A percentile compares a stretch with the other conserved stretches of the same genome.
These are phyloP conservation scores for Bombus balteatus DNA, from an alignment of 1,140 invertebrate genomes.

Conservation along the genomic window DNA sequence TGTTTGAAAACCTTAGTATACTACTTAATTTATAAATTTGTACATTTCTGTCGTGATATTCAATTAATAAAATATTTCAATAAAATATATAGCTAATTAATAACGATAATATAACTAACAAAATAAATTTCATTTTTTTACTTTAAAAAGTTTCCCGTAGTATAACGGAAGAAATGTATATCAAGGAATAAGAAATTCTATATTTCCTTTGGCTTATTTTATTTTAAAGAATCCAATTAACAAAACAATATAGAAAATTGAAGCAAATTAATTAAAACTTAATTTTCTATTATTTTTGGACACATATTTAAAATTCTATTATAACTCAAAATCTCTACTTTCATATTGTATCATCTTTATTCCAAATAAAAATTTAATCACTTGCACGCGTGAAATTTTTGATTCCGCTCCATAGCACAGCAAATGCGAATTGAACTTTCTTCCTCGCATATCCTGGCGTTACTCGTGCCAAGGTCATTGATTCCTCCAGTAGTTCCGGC, in stretches of 20 bases:
- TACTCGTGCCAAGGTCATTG: slow-evolving; percentile 77
- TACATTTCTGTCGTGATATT: too few relatives aligned
- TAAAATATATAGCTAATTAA: too few relatives aligned
- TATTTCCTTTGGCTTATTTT: not conserved
- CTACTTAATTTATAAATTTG: too few relatives aligned
- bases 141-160: too few relatives aligned
- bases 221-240: not conserved
- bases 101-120: too few relatives aligned
- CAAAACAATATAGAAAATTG: not conserved
- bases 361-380: not conserved
- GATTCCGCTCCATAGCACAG: slow-evolving; percentile 35
- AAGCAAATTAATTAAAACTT: not conserved
- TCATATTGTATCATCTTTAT: not conserved
- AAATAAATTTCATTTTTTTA: too few relatives aligned
- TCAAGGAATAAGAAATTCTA: too few relatives aligned
- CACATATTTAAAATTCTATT: not conserved
- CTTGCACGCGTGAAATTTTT: slow-evolving; percentile 21
- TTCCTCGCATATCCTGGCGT: slow-evolving; percentile 61
- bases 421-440: slow-evolving; percentile 64
- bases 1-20: not conserved
- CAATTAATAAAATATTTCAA: too few relatives aligned
- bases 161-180: too few relatives aligned
- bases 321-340: not conserved
- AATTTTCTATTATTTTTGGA: not conserved
- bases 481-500: slow-evolving; percentile 78